phyloP scores from a whole-genome alignment of 2,888 invertebrate species.

The Callosobruchus maculatus region DNA sequence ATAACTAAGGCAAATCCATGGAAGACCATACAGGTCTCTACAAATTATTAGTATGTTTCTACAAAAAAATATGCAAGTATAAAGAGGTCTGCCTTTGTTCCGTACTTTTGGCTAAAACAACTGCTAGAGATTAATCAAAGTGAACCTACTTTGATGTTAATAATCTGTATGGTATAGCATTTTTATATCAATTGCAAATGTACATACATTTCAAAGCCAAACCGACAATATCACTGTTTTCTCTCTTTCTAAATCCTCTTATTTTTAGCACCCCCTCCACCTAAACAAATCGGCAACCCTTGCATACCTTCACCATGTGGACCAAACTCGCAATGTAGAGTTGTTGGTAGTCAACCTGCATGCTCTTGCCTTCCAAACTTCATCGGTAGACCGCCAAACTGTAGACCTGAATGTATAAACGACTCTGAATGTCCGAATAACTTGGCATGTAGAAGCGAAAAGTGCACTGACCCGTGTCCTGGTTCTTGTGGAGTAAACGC shows the following conservation, averaged over 20 bases:
- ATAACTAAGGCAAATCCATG: no score
- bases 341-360: conserved; percentile 78
- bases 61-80: no score
- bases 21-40: no score
- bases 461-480: conserved; percentile 79
- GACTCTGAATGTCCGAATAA: conserved; percentile 79
- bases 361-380: conserved; percentile 79
- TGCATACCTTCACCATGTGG: conserved; percentile 82
- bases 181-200: no score
- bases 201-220: background rate
- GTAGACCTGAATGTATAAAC: conserved; percentile 78
- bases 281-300: conserved; percentile 57
- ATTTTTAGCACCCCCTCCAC: conserved; percentile 42
- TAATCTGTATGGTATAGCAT: no score
- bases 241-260: background rate
- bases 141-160: no score
- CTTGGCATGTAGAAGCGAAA: conserved; percentile 75
- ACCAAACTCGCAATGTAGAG: conserved; percentile 76
- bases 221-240: background rate
- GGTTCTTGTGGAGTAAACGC: conserved; percentile 78
- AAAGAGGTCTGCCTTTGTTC: no score
- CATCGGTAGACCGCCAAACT: conserved; percentile 81
- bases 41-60: no score
- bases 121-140: no score
- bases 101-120: no score